A percentile compares a stretch with the other conserved stretches of the same genome.
Conservation (phyloP, 2,113 vertebrate genomes). For the Perognathus longimembris region DNA sequence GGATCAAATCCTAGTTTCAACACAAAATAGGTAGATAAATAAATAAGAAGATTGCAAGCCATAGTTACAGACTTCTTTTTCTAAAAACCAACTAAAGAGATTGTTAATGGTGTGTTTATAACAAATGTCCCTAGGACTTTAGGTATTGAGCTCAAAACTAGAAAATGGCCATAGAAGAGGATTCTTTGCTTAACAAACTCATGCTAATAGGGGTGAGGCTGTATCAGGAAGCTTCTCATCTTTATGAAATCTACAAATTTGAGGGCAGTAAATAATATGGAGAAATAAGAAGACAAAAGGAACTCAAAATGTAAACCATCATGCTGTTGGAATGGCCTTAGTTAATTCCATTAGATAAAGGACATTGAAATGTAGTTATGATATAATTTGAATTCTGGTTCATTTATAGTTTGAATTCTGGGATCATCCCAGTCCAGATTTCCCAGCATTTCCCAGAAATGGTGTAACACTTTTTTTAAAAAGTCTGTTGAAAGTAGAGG, state of each 20-base stretch:
- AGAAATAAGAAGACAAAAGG: slow-evolving; percentile 26
- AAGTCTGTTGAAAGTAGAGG: background rate
- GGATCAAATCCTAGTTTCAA: too few species aligned
- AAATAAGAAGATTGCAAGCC: background rate
- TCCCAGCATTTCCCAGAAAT: background rate
- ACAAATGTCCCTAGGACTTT: background rate
- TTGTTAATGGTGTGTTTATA: background rate
- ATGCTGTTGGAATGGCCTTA: background rate
- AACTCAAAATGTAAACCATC: background rate
- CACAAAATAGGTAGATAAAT: background rate
- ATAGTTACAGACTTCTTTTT: background rate
- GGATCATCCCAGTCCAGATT: background rate
- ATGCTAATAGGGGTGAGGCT: background rate
- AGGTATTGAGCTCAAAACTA: background rate
- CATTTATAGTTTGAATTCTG: background rate
- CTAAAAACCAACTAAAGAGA: background rate
- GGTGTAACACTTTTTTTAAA: background rate
- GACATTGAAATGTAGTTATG: background rate
- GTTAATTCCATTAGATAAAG: background rate
- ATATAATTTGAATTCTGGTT: background rate
- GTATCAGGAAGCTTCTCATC: background rate
- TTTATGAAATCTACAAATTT: background rate
- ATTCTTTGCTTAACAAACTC: slow-evolving; percentile 47
- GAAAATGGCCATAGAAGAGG: background rate
- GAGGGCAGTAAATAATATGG: background rate